Base-by-base conservation (phyloP, 2,888 invertebrate species). In the Leptopilina myrica region DNA sequence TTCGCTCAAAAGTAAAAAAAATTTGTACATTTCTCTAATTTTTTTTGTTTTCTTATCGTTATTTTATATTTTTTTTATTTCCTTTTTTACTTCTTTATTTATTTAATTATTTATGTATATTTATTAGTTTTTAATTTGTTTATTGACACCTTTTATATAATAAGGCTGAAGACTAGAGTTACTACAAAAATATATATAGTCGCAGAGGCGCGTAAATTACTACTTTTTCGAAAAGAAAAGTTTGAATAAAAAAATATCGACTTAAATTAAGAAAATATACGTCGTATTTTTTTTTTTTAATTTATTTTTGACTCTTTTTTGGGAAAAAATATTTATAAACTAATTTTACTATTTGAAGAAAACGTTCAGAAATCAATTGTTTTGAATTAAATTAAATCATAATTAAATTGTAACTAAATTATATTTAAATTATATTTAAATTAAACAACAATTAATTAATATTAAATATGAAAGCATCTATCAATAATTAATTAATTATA, bases 1-100 rank as follows among this genome's bases (percentile, higher is more conserved):
- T 76, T 78, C 73, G 40, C 56, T 40, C 20, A 14, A 62, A 40
- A 66, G 75, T 76, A 75, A 78, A 33, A 43, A 64, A 64, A 64
- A 64, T 64, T 64, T 64, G 64, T 64, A 64, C 64, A 64, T 40
- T 64, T 40, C 33, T 33, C 11, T 26, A 64, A 33, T 64, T 64
- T 33, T 69, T 20, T 20, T 20, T 20, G 20, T 20, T 20, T 49
- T 49, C 66, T 40, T 66, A 33, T 33, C 3, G 33, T 1, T 12
- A 5, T 12, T n/a, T 15, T 20, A 7, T 6, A 5, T 2, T 33
- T 33, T 33, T 33, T 33, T 33, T 33, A 33, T 33, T 33, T 33
- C 33, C 33, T 33, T 33, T 33, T 33, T 33, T 33, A 33, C 33
- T 33, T 3, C 3, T 33, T 33, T 33, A 33, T 33, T 33, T 33